These are phyloP conservation scores for Micronycteris hirsuta DNA, from an alignment of 2,113 vertebrate genomes.

Conservation along the genomic window DNA sequence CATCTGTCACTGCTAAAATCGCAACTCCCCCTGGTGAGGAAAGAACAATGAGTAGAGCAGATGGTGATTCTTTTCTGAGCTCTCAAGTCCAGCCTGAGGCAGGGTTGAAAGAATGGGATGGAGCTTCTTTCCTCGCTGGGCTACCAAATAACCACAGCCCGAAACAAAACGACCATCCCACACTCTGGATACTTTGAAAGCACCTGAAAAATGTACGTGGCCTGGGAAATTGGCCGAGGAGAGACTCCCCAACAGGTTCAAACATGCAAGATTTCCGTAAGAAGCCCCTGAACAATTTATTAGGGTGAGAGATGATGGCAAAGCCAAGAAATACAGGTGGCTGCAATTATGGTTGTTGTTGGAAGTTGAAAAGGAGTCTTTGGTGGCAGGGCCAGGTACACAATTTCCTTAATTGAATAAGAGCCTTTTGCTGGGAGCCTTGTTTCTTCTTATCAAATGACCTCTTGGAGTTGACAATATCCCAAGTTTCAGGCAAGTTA, in stretches of 20 bases:
- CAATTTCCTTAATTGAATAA: not conserved
- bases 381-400: not conserved
- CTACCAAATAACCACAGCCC: not conserved
- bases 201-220: not conserved
- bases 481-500: not conserved
- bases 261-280: not conserved
- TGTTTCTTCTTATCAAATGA: not conserved
- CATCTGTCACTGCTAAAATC: not conserved
- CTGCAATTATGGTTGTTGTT: not conserved
- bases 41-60: not conserved
- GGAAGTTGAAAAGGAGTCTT: not conserved
- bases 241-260: not conserved
- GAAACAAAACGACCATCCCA: not conserved
- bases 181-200: not conserved
- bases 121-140: not conserved
- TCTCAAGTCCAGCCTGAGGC: not conserved
- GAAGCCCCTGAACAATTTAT: not conserved
- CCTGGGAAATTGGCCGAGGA: not conserved
- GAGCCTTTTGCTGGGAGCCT: not conserved
- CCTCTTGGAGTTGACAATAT: not conserved
- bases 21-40: not conserved
- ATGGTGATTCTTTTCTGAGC: not conserved
- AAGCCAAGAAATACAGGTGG: not conserved
- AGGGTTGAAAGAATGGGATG: not conserved
- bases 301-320: not conserved